Conservation (phyloP, 2,888 invertebrate genomes). For the Tholera decimalis region DNA sequence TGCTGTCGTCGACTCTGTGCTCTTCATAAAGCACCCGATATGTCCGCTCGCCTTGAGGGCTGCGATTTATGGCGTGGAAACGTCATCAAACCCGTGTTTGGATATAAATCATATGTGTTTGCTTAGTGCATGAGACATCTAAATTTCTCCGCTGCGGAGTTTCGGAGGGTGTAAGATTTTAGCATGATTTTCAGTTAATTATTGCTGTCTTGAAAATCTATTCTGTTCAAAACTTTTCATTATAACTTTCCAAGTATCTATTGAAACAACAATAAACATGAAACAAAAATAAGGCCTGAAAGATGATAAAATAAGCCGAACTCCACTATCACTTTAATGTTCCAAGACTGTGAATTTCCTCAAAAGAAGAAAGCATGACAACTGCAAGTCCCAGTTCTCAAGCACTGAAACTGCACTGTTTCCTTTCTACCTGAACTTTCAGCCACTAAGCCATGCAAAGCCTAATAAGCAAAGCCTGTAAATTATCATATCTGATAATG, state of each 20-base stretch:
- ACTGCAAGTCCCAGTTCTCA: neutral
- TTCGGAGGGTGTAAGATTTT: conserved; percentile 69
- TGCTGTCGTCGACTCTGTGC: conserved; percentile 83
- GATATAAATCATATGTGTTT: conserved; percentile 89
- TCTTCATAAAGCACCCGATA: conserved; percentile 89
- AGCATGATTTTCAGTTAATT: conserved; percentile 26
- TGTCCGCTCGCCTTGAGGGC: conserved; percentile 88
- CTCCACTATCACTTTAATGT: neutral
- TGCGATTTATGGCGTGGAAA: conserved; percentile 90
- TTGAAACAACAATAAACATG: neutral
- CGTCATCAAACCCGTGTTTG: conserved; percentile 87
- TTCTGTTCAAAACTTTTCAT: neutral
- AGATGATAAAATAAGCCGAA: neutral
- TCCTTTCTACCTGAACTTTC: too few relatives aligned
- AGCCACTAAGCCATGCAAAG: too few relatives aligned
- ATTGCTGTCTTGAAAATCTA: neutral
- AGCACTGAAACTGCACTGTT: neutral
- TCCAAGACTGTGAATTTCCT: neutral
- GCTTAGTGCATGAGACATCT: conserved; percentile 84
- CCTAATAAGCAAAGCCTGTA: too few relatives aligned
- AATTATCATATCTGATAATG: too few relatives aligned
- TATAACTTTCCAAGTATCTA: neutral
- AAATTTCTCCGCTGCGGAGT: conserved; percentile 72
- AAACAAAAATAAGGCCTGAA: neutral
- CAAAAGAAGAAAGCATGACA: neutral